Base-by-base conservation (phyloP, 2,797 vertebrate species). In the Pangasius krempfi region DNA sequence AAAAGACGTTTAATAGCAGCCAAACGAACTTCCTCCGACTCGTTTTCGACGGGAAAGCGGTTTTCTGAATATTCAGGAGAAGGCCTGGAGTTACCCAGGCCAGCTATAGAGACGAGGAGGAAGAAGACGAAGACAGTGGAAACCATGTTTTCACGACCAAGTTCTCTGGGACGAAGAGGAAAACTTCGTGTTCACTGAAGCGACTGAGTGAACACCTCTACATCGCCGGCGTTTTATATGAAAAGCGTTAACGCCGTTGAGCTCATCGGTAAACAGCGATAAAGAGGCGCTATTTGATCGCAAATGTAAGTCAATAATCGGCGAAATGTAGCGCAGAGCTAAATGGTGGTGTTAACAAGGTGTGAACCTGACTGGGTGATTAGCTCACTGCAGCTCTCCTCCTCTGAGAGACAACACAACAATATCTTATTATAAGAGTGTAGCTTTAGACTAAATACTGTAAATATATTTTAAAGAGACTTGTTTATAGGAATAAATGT, bases 301-400 rank as follows among this genome's bases (percentile, higher is more conserved):
- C 91, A 90, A 96, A 96, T 96, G 97, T 96, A 96, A 97, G 97
- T 95, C 95, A 95, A 95, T 96, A 91, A 97, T 97, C 96, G 97
- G 95, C 93, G 93, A 79, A 96, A 94, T 95, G 94, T 95, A 96
- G 97, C 97, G 95, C 95, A 93, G 90, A 95, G 93, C 93, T 97
- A 97, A 87, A 98, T 96, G 95, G 96, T 93, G 92, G 14, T 89
- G 96, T 95, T 97, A 97, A 97, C 96, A 96, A 97, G 97, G 97
- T 97, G 97, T 91, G 92, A 98, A 96, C 93, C 88, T 91, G 90
- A 93, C 89, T 92, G 93, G 93, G 84, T 91, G 93, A 91, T 93
- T 90, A 88, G 40, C 62, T 52, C 47, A 25, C 13, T 3, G 2
- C 22, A 13, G 14, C 66, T 27, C 50, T 6, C 20, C 66, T 52